These are phyloP conservation scores for Noctilio leporinus DNA, from an alignment of 2,113 vertebrate genomes.

Conservation along the genomic window DNA sequence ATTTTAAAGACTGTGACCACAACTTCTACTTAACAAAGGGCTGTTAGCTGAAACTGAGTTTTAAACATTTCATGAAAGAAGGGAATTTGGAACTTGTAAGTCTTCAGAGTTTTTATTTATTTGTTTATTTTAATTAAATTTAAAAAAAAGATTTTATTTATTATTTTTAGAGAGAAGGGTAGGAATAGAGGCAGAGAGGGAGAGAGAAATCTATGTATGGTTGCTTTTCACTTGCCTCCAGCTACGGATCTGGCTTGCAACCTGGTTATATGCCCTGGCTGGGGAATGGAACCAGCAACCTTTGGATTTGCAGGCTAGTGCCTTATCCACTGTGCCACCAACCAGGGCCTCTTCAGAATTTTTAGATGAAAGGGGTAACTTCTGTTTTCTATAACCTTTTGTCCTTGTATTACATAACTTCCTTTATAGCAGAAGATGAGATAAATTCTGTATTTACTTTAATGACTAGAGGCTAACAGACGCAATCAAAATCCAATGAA, in stretches of 20 bases:
- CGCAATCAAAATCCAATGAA: constrained; percentile 55
- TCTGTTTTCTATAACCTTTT: constrained; percentile 19
- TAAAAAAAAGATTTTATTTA: too few relatives aligned
- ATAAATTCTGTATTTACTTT: constrained; percentile 45
- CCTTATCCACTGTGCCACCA: too few relatives aligned
- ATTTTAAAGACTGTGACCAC: not conserved
- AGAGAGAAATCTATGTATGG: too few relatives aligned
- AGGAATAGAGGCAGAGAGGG: too few relatives aligned
- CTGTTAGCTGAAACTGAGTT: not conserved
- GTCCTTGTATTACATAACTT: not conserved
- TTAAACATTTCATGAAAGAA: not conserved
- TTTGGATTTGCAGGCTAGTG: too few relatives aligned
- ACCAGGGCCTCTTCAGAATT: too few relatives aligned
- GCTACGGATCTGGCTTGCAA: too few relatives aligned
- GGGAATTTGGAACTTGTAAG: not conserved
- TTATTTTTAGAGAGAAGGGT: too few relatives aligned
- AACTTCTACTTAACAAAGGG: not conserved
- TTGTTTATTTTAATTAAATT: too few relatives aligned
- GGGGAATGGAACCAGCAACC: too few relatives aligned
- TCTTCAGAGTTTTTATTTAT: constrained; percentile 30
- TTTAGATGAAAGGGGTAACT: not conserved
- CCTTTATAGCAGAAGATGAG: not conserved
- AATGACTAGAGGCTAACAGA: constrained; percentile 50
- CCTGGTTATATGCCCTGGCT: too few relatives aligned
- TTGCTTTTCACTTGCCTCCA: too few relatives aligned